Evolutionary conservation across 2,113 vertebrate species (phyloP).

Genomic region (Vidua macroura): DNA sequence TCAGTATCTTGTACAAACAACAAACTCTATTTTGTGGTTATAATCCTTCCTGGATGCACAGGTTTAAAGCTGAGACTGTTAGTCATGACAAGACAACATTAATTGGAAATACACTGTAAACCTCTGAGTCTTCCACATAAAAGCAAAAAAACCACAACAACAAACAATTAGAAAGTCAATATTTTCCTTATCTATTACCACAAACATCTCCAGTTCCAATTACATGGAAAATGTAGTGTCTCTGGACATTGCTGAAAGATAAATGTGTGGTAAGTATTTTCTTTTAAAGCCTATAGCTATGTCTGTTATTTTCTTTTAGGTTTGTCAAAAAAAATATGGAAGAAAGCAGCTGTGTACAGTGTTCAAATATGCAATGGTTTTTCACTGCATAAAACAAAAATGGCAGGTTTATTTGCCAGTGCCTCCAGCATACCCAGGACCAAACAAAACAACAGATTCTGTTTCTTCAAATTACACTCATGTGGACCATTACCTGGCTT

Average conservation of each 20-base stretch:
- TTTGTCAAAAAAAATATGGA: neutral
- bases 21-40: neutral
- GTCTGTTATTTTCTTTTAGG: neutral
- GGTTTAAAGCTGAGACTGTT: neutral
- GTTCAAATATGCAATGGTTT: neutral
- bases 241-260: accelerated
- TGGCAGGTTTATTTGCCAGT: neutral
- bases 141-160: neutral
- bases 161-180: neutral
- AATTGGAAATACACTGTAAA: neutral
- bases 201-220: neutral
- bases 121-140: neutral
- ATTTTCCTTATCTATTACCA: neutral
- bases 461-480: neutral
- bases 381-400: neutral
- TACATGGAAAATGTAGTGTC: neutral
- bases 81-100: neutral
- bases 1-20: neutral
- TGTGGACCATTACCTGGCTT: neutral
- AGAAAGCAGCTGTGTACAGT: neutral
- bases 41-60: neutral
- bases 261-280: neutral
- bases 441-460: neutral
- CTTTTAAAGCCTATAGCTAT: neutral
- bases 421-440: neutral